Conservation (phyloP, 2,888 invertebrate species). For the Podotricha telesiphe region DNA sequence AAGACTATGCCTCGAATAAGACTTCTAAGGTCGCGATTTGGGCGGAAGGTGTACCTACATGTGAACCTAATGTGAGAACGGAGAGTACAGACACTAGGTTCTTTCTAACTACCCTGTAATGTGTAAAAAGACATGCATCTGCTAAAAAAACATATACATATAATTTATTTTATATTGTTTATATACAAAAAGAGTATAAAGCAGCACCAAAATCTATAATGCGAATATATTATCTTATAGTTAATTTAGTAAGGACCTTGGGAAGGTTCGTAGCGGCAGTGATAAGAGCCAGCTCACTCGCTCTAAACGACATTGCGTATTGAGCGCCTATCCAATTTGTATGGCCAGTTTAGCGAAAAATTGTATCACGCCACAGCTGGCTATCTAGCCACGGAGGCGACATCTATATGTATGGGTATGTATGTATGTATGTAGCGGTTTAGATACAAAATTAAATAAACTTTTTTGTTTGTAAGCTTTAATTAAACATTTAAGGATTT, state of each 20-base stretch:
- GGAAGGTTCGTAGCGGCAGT: conserved; percentile 46
- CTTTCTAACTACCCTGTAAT: no score
- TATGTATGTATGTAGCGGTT: not conserved
- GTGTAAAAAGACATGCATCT: no score
- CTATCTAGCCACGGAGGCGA: conserved; percentile 54
- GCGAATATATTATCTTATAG: conserved; percentile 12
- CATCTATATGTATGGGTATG: not conserved
- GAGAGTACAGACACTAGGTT: no score
- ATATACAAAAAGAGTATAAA: not conserved
- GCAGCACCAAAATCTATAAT: not conserved
- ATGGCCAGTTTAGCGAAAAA: conserved; percentile 78
- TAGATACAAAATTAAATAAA: no score
- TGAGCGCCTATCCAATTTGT: conserved; percentile 76
- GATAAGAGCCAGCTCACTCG: conserved; percentile 28
- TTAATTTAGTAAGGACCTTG: conserved; percentile 30
- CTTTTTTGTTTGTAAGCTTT: no score
- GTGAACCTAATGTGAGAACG: no score
- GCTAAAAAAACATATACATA: no score
- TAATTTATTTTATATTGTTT: not conserved
- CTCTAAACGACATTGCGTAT: conserved; percentile 60
- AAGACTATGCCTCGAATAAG: no score
- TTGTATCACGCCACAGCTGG: conserved; percentile 78
- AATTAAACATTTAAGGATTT: no score
- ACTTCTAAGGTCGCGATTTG: no score
- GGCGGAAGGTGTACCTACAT: no score